phyloP scores from a whole-genome alignment of 1,140 invertebrate genomes.

The Steinernema khuongi region DNA sequence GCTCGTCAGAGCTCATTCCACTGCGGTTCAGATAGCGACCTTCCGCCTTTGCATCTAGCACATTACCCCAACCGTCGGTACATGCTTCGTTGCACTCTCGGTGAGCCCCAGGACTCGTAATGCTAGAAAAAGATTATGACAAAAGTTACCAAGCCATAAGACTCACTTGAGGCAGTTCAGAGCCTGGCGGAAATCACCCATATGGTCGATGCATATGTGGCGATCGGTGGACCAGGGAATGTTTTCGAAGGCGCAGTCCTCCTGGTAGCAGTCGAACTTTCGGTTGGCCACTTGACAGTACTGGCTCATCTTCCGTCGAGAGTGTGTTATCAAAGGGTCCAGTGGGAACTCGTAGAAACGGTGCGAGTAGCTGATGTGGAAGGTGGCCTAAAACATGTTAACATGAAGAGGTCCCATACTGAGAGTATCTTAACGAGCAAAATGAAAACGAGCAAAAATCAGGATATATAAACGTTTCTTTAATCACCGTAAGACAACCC shows the following conservation, averaged over 20 bases:
- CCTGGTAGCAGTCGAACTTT: background rate
- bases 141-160: background rate
- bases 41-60: background rate
- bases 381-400: background rate
- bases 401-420: no score
- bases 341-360: slow-evolving; percentile 6
- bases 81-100: background rate
- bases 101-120: background rate
- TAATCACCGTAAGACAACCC: no score
- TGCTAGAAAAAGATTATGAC: background rate
- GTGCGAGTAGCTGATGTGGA: slow-evolving; percentile 1
- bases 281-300: background rate
- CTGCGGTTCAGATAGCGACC: background rate
- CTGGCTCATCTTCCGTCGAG: background rate
- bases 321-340: background rate
- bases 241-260: background rate
- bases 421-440: no score
- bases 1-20: background rate
- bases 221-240: slow-evolving; percentile 8
- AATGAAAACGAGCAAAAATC: no score
- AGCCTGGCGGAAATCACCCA: background rate
- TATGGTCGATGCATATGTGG: background rate
- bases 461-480: no score
- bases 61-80: background rate
- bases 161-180: background rate